Conservation (phyloP, 2,888 invertebrate genomes). For the Drosophila macrospina region DNA sequence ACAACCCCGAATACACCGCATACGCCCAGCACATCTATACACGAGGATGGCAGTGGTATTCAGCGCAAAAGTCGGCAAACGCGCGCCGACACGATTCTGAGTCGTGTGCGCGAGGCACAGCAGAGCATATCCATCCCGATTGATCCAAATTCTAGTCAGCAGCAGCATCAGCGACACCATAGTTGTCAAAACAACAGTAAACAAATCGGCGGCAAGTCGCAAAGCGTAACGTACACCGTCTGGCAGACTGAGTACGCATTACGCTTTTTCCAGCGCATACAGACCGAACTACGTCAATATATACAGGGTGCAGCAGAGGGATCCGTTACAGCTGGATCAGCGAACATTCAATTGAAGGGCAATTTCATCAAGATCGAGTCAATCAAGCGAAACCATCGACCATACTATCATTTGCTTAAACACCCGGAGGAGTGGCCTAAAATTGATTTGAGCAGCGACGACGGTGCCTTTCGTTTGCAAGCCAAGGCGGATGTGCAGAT, state of each 20-base stretch:
- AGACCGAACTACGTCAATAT: conserved; percentile 81
- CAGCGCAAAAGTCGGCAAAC: conserved; percentile 74
- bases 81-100: conserved; percentile 93
- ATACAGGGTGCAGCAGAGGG: conserved; percentile 52
- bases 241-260: conserved; percentile 88
- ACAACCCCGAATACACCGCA: conserved; percentile 82
- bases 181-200: conserved; percentile 10
- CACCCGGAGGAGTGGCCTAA: conserved; percentile 84
- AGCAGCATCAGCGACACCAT: conserved; percentile 35
- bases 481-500: conserved; percentile 58
- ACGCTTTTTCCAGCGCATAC: conserved; percentile 89
- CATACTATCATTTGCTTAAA: conserved; percentile 84
- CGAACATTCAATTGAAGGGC: conserved; percentile 86
- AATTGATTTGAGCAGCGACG: conserved; percentile 82
- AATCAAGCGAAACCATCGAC: conserved; percentile 82
- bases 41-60: conserved; percentile 52
- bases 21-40: conserved; percentile 59
- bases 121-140: background rate
- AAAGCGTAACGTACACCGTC: conserved; percentile 84
- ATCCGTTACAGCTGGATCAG: conserved; percentile 6
- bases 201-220: background rate
- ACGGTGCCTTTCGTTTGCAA: conserved; percentile 82
- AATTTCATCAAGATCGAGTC: conserved; percentile 90
- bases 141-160: conserved; percentile 12
- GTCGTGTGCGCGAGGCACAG: conserved; percentile 87